Evolutionary conservation across 2,797 vertebrate genomes (phyloP), one percentile per base, ranked within the genome.

Genomic region (Bufotes viridis): DNA sequence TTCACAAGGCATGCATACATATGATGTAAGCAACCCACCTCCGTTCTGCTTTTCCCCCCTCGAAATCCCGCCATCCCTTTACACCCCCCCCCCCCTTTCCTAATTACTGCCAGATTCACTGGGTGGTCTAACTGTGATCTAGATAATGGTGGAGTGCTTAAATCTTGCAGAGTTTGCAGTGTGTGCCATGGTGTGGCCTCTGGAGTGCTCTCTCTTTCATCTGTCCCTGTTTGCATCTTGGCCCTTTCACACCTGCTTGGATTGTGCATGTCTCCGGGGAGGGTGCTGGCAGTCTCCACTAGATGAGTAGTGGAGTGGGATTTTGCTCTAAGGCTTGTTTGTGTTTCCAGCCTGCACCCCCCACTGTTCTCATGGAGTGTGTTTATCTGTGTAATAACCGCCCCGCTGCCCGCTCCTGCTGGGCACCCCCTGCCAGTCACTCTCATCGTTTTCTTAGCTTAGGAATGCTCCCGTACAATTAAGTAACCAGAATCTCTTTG

Each of bases 101-200:
- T 94, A 91, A 93, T 92, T 93, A 92, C 92, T 93, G 92, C 92
- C 94, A 93, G 93, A 89, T 95, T 94, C 92, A 92, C 93, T 94
- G 94, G 94, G 94, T 95, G 94, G 94, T 95, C 94, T 93, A 92
- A 93, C 92, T 94, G 94, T 91, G 90, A 92, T 92, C 89, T 93
- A 94, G 94, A 95, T 93, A 94, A 93, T 91, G 90, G 93, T 89
- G 82, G 91, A 91, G 58, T 87, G 92, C 90, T 91, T 91, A 90
- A 91, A 93, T 91, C 90, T 90, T 84, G 89, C 88, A 85, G 89
- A 91, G 93, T 88, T 65, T 91, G 58, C 87, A 91, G 90, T 92
- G 90, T 91, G 90, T 92, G 92, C 90, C 92, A 91, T 91, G 91
- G 90, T 91, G 92, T 93, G 91, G 92, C 92, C 92, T 94, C 92